These are phyloP conservation scores for Takifugu flavidus DNA, from an alignment of 2,113 vertebrate species.

Conservation along the genomic window DNA sequence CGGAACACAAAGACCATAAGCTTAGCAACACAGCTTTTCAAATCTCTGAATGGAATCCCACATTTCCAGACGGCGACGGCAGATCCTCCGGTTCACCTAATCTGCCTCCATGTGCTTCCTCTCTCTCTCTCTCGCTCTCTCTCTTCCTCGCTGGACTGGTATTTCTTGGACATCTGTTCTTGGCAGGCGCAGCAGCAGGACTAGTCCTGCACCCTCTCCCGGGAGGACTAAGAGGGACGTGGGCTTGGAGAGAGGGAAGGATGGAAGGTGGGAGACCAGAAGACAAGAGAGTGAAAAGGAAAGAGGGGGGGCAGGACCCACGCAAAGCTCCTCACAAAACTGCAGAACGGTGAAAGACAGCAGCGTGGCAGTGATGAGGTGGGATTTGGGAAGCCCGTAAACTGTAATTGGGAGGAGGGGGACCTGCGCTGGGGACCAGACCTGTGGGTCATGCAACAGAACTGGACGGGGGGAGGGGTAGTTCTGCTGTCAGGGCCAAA, in stretches of 20 bases:
- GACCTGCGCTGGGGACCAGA: conserved; percentile 55
- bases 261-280: conserved; percentile 33
- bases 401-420: conserved; percentile 61
- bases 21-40: conserved; percentile 61
- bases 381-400: conserved; percentile 50
- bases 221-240: conserved; percentile 56
- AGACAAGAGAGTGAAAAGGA: conserved; percentile 42
- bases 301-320: conserved; percentile 17
- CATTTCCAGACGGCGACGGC: conserved; percentile 64
- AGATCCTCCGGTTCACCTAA: conserved; percentile 67
- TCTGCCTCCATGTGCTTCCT: conserved; percentile 69
- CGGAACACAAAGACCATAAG: conserved; percentile 58
- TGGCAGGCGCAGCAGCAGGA: conserved; percentile 60
- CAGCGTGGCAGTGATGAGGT: conserved; percentile 46
- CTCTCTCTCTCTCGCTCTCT: conserved; percentile 34
- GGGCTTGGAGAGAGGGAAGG: conserved; percentile 36
- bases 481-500: background rate
- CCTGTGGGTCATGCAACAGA: conserved; percentile 54
- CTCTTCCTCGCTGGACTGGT: conserved; percentile 64
- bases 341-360: conserved; percentile 39
- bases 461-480: conserved; percentile 9
- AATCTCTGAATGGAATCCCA: conserved; percentile 59
- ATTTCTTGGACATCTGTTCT: conserved; percentile 79
- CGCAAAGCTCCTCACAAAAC: conserved; percentile 28
- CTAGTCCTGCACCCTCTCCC: conserved; percentile 56